These are phyloP conservation scores for Neolamprologus longior DNA, from an alignment of 2,113 vertebrate genomes.

Conservation along the genomic window DNA sequence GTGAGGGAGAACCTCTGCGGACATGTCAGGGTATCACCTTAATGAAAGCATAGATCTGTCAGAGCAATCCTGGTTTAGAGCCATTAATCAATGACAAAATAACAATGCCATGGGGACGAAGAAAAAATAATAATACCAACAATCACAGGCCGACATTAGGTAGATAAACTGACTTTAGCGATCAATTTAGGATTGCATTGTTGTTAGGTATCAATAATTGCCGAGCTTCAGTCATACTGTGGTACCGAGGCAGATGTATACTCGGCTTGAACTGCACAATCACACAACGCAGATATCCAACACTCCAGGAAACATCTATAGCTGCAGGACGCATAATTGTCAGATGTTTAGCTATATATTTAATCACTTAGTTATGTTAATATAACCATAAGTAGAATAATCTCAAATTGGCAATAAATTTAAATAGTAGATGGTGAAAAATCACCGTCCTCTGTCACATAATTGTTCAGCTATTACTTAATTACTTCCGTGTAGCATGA, in stretches of 20 bases:
- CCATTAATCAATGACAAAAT: background rate
- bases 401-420: background rate
- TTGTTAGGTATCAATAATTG: background rate
- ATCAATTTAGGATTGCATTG: background rate
- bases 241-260: background rate
- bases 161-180: background rate
- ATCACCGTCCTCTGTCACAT: rapidly evolving
- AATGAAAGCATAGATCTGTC: background rate
- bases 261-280: background rate
- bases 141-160: background rate
- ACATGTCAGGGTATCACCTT: background rate
- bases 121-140: background rate
- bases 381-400: rapidly evolving
- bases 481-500: background rate
- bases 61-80: background rate
- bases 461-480: background rate
- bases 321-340: background rate
- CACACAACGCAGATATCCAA: background rate
- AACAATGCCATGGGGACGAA: background rate
- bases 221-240: background rate
- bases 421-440: background rate
- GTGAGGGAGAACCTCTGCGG: background rate
- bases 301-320: background rate
- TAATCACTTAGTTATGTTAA: background rate
- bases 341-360: background rate